Evolutionary conservation across 2,797 vertebrate genomes (phyloP).

Genomic region (Micrastur ruficollis): DNA sequence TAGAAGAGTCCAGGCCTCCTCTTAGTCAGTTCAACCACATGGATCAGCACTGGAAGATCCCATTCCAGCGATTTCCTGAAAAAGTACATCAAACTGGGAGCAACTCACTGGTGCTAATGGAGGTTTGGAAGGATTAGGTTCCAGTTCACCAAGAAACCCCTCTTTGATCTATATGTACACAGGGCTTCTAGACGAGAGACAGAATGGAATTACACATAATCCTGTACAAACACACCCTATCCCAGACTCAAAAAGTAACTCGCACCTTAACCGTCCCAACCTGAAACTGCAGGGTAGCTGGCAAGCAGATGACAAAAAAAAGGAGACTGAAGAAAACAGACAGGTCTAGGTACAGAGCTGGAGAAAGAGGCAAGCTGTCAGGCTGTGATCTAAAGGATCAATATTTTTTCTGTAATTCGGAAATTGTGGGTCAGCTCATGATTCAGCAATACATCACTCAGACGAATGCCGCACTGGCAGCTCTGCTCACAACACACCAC

Average conservation of each 20-base stretch:
- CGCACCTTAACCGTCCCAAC: not conserved
- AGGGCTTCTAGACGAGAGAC: not conserved
- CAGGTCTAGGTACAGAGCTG: not conserved
- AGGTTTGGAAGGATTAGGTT: not conserved
- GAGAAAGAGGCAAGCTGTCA: not conserved
- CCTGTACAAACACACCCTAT: not conserved
- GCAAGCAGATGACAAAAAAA: not conserved
- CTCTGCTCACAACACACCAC: fast-evolving
- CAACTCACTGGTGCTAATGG: not conserved
- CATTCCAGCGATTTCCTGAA: not conserved
- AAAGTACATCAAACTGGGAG: not conserved
- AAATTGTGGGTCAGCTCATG: not conserved
- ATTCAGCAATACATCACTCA: not conserved
- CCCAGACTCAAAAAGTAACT: not conserved
- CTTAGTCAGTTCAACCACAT: not conserved
- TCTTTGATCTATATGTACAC: not conserved
- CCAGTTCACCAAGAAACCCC: not conserved
- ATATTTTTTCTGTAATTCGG: not conserved
- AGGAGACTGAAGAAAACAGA: not conserved
- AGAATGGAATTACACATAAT: not conserved
- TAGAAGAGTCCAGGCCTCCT: not conserved
- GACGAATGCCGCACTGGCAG: not conserved
- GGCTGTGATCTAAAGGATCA: not conserved
- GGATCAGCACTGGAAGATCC: not conserved
- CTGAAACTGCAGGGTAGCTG: not conserved